These are phyloP conservation scores for Noturus placidus DNA, from an alignment of 2,113 vertebrate species.

Conservation along the genomic window DNA sequence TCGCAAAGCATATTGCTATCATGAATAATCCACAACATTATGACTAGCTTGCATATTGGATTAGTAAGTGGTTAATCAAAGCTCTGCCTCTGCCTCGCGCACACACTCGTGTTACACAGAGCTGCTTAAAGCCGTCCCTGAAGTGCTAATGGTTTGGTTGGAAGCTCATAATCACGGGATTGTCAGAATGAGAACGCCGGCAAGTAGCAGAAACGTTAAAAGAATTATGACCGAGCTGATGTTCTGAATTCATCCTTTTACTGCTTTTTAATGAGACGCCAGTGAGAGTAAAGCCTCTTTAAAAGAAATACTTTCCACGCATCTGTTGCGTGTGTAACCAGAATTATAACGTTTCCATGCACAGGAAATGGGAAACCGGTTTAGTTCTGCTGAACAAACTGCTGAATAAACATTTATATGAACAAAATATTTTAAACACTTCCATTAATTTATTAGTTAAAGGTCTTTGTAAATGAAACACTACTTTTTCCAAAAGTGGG, in stretches of 20 bases:
- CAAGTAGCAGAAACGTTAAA: constrained; percentile 34
- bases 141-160: constrained; percentile 41
- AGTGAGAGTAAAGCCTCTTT: constrained; percentile 1
- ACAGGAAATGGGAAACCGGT: background rate
- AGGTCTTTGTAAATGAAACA: background rate
- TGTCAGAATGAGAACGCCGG: constrained; percentile 23
- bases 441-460: background rate
- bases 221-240: background rate
- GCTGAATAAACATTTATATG: background rate
- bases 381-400: background rate
- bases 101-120: constrained; percentile 17
- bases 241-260: constrained; percentile 6
- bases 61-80: constrained; percentile 45
- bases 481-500: background rate
- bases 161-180: constrained; percentile 32
- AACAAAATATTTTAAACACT: background rate
- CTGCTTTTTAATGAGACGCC: constrained; percentile 7
- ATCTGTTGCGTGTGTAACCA: background rate
- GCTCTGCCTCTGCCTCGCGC: constrained; percentile 12
- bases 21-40: constrained; percentile 29
- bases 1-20: constrained; percentile 16
- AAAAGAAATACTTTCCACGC: background rate
- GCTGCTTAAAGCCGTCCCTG: background rate
- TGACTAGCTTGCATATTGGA: constrained; percentile 29
- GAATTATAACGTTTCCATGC: background rate